Conservation (phyloP, 1,140 invertebrate species). For the Calephelis virginiensis region DNA sequence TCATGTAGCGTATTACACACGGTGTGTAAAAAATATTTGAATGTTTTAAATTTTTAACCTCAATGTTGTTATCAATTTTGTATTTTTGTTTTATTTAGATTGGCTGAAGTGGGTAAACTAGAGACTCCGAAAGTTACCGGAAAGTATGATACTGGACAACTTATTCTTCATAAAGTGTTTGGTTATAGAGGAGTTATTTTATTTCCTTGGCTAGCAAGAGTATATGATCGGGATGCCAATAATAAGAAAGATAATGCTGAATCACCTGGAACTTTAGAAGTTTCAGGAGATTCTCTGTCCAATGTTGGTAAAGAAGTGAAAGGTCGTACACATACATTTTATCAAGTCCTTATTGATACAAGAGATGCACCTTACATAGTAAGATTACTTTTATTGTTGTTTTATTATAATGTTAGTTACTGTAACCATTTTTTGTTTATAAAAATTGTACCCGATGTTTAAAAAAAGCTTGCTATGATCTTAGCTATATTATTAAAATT, state of each 20-base stretch:
- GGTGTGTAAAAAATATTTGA: conserved; percentile 39
- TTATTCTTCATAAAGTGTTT: conserved; percentile 97
- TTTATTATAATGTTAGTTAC: not conserved
- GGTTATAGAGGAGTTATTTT: conserved; percentile 96
- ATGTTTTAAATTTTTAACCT: conserved; percentile 4
- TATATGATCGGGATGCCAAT: conserved; percentile 94
- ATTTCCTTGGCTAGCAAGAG: conserved; percentile 96
- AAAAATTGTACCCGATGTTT: not conserved
- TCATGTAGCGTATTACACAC: conserved; percentile 67
- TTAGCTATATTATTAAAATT: no score
- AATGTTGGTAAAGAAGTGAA: conserved; percentile 92
- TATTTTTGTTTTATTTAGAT: conserved; percentile 56
- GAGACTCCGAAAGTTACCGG: conserved; percentile 91
- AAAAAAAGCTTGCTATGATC: no score
- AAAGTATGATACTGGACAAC: conserved; percentile 96
- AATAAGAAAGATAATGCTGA: conserved; percentile 62
- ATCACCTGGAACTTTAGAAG: conserved; percentile 43
- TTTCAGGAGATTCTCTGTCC: conserved; percentile 61
- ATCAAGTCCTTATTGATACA: conserved; percentile 97
- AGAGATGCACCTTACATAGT: conserved; percentile 97
- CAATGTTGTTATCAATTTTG: conserved; percentile 30
- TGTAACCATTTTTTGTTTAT: not conserved
- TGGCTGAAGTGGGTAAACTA: conserved; percentile 81
- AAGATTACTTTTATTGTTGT: conserved; percentile 60
- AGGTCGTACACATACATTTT: conserved; percentile 95